Evolutionary conservation across 2,113 vertebrate genomes (phyloP), one percentile per base, ranked within the genome.

Genomic region (Dipodomys ordii): DNA sequence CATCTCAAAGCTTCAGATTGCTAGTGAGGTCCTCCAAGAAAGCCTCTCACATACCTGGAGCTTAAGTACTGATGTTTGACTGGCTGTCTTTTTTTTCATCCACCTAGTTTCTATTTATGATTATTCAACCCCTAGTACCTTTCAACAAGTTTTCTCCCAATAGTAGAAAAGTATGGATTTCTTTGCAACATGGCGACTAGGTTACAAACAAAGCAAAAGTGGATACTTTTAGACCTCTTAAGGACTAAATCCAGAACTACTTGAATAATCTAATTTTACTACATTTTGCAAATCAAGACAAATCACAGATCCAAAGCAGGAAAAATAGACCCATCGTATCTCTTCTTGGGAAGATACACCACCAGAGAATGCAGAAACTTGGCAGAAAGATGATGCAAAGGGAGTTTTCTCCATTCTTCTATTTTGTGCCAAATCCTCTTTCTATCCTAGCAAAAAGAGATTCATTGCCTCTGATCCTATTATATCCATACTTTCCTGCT

Each of bases 11-110:
- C 0, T 64, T 28, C 8, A 16, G 8, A 39, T 74, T 30, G 25
- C 44, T 76, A 0, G 1, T 71, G 10, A 76, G 15, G 25, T 71
- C 20, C 25, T 16, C 57, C 25, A 81, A 68, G 10, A 11, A 74
- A 20, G 19, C 4, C 7, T 80, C 2, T 83, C 32, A 27, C 20
- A 7, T 12, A 15, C 39, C 49, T 71, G 13, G 0, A 39, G 5
- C 1, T n/a, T 67, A 8, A 27, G 35, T 6, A 4, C 20, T 30
- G 23, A 19, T 0, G 4, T 0, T 23, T 68, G 67, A 28, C 28
- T 30, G 3, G 67, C 0, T 9, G 28, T 28, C 49, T 16, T 57
- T 57, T 57, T 32, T 39, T 25, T 81, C 22, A n/a, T 68, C 25
- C 67, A 90, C 0, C 11, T 39, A 23, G 0, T 72, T 30, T 87